Base-by-base conservation (phyloP, 1,140 invertebrate species). In the Littorina saxatilis region DNA sequence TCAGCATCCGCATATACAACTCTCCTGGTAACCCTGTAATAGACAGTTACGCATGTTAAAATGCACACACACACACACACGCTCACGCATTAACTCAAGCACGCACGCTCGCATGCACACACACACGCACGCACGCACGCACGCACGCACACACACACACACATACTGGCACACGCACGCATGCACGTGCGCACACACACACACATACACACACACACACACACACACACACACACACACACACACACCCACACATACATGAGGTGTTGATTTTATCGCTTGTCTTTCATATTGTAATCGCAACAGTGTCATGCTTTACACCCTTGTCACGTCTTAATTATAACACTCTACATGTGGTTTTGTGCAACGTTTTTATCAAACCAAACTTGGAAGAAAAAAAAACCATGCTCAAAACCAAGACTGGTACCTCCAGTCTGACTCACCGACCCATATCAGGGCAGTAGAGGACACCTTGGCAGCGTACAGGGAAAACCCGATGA, bases 401-500 rank as follows among this genome's bases (percentile, higher is more conserved):
- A 50, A 50, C 47, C 20, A 20, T 50, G 9, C 9, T 50, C 20
- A 11, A 50, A 50, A 50, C 47, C 47, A 50, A 50, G 47, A 20
- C 9, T 50, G 47, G 20, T 11, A 11, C 47, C 47, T 9, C 20
- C 23, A 61, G 55, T 7, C 27, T 23, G 23, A 63, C 61, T 63
- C 27, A 80, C 40, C 61, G 4, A 68, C 27, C 40, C 52, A 55
- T 35, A 73, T 39, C 23, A 82, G 39, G 39, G 40, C 74, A 39
- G 72, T 37, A 20, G 35, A 23, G 15, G 37, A 50, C 39, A 47
- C 77, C 52, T 72, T 52, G 23, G 66, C 40, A 52, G 52, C 52
- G 77, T 74, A 77, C 37, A 82, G 70, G 43, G 58, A 40, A 32
- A 82, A 27, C n/a, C 47, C 63, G 50, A 82, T 78, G 68, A 55